A percentile compares a stretch with the other conserved stretches of the same genome.
These are phyloP conservation scores for Carassius carassius DNA, from an alignment of 2,113 vertebrate species.

Conservation along the genomic window DNA sequence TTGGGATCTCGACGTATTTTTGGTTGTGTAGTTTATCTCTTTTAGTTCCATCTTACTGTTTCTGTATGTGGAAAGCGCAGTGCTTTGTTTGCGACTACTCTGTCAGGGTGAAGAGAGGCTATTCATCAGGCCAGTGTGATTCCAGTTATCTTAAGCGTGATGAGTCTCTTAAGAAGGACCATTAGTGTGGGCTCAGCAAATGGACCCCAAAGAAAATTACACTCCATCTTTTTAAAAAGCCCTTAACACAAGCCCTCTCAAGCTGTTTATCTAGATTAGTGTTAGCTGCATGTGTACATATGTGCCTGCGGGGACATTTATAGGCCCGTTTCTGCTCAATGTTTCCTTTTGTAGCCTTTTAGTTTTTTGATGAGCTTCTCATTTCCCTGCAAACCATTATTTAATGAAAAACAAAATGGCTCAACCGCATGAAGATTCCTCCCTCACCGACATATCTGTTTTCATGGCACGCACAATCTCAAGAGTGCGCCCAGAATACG, in stretches of 20 bases:
- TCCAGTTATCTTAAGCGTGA: constrained; percentile 77
- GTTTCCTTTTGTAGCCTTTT: constrained; percentile 32
- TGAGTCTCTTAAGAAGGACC: constrained; percentile 72
- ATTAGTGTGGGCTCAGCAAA: constrained; percentile 74
- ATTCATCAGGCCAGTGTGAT: constrained; percentile 68
- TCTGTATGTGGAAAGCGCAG: neutral
- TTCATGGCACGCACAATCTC: constrained; percentile 35
- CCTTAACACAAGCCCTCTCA: constrained; percentile 66
- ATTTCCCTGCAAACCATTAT: constrained; percentile 13
- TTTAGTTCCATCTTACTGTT: neutral
- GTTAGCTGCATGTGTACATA: constrained; percentile 31
- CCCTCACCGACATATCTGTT: constrained; percentile 11
- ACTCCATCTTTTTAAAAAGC: constrained; percentile 67
- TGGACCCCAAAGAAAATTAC: constrained; percentile 66
- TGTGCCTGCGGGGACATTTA: constrained; percentile 3
- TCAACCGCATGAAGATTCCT: neutral
- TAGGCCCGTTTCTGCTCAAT: neutral
- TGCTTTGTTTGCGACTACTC: constrained; percentile 45
- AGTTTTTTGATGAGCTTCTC: neutral
- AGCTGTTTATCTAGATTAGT: constrained; percentile 69
- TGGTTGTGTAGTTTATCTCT: neutral
- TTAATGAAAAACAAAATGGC: constrained; percentile 13
- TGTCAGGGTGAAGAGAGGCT: constrained; percentile 65
- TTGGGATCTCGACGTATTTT: neutral
- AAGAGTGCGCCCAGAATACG: neutral